Conservation (phyloP, 2,797 vertebrate genomes). For the Novumbra hubbsi region DNA sequence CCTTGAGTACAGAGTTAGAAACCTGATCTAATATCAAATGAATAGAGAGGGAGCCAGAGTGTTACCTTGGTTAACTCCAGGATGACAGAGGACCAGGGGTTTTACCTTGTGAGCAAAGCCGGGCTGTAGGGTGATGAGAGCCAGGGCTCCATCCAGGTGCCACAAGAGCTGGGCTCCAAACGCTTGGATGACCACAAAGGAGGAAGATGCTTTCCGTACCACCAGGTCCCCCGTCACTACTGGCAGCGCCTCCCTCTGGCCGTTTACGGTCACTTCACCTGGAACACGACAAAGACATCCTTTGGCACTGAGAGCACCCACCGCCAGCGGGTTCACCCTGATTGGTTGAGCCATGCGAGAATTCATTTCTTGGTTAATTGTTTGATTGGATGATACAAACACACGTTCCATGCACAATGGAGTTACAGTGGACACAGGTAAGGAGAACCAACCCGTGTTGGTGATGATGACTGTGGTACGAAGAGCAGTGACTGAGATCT, state of each 20-base stretch:
- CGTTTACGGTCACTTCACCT: constrained; percentile 79
- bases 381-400: background rate
- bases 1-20: background rate
- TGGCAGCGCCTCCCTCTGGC: constrained; percentile 74
- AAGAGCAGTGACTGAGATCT: constrained; percentile 72
- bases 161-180: constrained; percentile 83
- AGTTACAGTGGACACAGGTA: background rate
- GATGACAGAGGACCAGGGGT: background rate
- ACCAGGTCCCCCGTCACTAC: constrained; percentile 72
- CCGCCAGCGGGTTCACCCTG: background rate
- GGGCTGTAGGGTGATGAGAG: constrained; percentile 82
- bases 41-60: too few relatives aligned
- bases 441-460: constrained; percentile 72
- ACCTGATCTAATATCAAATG: background rate
- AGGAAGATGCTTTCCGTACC: constrained; percentile 74
- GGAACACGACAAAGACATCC: background rate
- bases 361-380: too few relatives aligned
- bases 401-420: background rate
- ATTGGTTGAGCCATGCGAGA: background rate
- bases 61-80: background rate
- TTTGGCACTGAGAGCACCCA: background rate
- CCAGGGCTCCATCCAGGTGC: constrained; percentile 76
- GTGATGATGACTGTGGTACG: constrained; percentile 74
- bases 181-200: constrained; percentile 80
- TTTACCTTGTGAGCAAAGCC: constrained; percentile 81